Base-by-base conservation (phyloP, 2,113 vertebrate species). In the Aspidoscelis tigris region DNA sequence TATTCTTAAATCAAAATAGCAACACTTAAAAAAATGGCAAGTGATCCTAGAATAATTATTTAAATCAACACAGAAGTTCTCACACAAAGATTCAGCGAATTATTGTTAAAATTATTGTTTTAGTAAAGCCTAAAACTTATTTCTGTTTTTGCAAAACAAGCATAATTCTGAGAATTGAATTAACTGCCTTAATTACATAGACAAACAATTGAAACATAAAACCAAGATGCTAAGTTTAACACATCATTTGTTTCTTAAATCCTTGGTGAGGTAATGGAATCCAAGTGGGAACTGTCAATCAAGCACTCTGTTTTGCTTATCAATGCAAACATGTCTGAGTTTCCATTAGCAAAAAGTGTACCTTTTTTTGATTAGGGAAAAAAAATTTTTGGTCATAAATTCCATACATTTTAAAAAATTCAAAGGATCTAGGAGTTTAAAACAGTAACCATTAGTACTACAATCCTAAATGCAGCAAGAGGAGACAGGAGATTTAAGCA, bases 101-200 rank as follows among this genome's bases (percentile, higher is more conserved):
- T 83, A 41, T 0, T 83, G 3, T 1, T 2, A 7, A 55, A n/a
- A 44, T 44, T 81, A n/a, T 43, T 82, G 50, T 10, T 76, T 87
- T 79, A 80, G 76, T 85, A 88, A 90, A 86, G 88, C 85, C 88
- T 84, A 80, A 86, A 93, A 93, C 90, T 76, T 91, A 82, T 88
- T 50, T 82, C 18, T 74, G 86, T 84, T 93, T 94, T 92, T 93
- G 95, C 93, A 95, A 97, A 97, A 93, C 84, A 85, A 24, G 84
- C 82, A 77, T 86, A 85, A 93, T 89, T 87, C 84, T 5, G 91
- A 91, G 93, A 94, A 95, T 95, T 93, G 90, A 90, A 93, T 92
- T 87, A 93, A 76, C 2, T 65, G 88, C 80, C 89, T 12, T 83
- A 87, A 69, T 81, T 90, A 90, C 93, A 91, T 89, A 88, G 92